Evolutionary conservation across 2,888 invertebrate species (phyloP).

Genomic region (Anarsia innoxiella): DNA sequence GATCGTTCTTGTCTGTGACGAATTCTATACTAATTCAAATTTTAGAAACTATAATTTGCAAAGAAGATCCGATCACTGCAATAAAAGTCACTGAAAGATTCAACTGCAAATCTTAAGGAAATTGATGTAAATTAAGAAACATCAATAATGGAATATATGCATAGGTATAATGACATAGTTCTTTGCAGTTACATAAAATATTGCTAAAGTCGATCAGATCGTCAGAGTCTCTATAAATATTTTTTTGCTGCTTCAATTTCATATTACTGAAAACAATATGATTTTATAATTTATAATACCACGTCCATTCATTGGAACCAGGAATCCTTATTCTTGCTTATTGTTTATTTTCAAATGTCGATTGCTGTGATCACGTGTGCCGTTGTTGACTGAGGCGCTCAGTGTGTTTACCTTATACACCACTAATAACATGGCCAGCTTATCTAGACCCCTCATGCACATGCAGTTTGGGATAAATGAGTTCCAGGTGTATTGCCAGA

Average conservation of each 20-base stretch:
- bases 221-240: background rate
- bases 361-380: slow-evolving; percentile 49
- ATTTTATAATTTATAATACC: slow-evolving; percentile 17
- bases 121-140: background rate
- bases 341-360: slow-evolving; percentile 68
- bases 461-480: slow-evolving; percentile 10
- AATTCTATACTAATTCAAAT: background rate
- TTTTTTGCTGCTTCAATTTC: background rate
- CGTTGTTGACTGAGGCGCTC: slow-evolving; percentile 54
- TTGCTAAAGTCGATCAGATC: background rate
- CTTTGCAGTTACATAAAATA: too few species aligned
- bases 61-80: background rate
- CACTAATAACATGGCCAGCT: slow-evolving; percentile 34
- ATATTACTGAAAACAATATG: slow-evolving; percentile 17
- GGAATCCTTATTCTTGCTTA: slow-evolving; percentile 44
- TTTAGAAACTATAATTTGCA: background rate
- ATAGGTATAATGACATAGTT: too few species aligned
- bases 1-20: background rate
- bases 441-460: slow-evolving; percentile 22
- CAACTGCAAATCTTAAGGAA: background rate
- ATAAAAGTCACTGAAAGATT: background rate
- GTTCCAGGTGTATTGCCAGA: slow-evolving; percentile 8
- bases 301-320: slow-evolving; percentile 41
- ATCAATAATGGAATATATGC: too few species aligned
- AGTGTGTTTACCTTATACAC: slow-evolving; percentile 52